phyloP scores from a whole-genome alignment of 2,888 invertebrate genomes.

The Orthonychiurus folsomi region DNA sequence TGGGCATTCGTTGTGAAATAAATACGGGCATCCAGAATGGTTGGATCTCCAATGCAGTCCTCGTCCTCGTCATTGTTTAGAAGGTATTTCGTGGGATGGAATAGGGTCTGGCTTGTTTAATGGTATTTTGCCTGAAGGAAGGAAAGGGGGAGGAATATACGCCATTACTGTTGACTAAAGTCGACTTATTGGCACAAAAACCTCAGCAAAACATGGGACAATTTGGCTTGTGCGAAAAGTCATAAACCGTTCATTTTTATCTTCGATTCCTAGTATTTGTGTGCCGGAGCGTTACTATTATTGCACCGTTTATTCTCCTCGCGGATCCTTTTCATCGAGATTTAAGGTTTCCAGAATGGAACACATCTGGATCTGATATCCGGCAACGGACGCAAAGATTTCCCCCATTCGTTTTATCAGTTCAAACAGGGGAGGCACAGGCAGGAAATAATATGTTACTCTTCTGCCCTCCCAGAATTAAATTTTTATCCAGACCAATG shows the following conservation, averaged over 20 bases:
- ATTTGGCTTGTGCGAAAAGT: slow-evolving; percentile 1
- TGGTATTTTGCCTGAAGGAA: background rate
- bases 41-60: no score
- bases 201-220: background rate
- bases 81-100: no score
- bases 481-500: no score
- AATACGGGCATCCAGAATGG: no score
- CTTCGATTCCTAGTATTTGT: background rate
- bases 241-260: slow-evolving; percentile 1
- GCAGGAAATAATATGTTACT: no score
- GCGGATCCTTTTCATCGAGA: background rate
- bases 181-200: background rate
- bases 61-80: no score
- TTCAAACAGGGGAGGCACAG: no score
- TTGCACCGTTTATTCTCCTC: background rate
- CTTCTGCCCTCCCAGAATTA: no score
- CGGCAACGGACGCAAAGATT: no score
- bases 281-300: background rate
- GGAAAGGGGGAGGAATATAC: background rate
- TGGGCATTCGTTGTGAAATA: no score
- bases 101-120: no score
- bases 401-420: no score
- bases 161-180: background rate
- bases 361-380: background rate
- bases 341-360: background rate